These are phyloP conservation scores for Cherax destructor DNA, from an alignment of 1,140 invertebrate species.

Conservation along the genomic window DNA sequence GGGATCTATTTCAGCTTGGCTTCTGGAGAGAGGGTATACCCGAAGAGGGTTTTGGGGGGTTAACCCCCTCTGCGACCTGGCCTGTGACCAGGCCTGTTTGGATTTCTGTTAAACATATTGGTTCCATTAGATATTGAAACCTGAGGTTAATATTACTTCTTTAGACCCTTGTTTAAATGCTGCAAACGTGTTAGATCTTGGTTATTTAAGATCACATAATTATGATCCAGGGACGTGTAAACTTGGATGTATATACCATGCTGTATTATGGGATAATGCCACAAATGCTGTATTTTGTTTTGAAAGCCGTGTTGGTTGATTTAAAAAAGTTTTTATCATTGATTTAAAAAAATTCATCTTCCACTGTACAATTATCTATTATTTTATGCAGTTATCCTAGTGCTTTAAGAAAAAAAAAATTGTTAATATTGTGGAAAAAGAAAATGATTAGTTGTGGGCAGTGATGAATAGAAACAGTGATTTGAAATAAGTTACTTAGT, in stretches of 20 bases:
- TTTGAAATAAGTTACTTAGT: neutral
- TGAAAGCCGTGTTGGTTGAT: neutral
- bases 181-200: no score
- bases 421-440: neutral
- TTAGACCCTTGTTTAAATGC: no score
- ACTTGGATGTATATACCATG: neutral
- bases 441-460: neutral
- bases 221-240: neutral
- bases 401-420: neutral
- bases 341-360: neutral
- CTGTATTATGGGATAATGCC: no score
- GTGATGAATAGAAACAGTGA: slow-evolving; percentile 6
- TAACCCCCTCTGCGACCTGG: no score
- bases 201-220: no score
- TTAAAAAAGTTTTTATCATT: neutral
- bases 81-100: no score
- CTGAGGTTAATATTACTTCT: no score
- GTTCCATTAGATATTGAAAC: no score
- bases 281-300: neutral
- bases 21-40: no score
- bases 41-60: no score
- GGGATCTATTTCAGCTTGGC: no score
- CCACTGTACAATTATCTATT: slow-evolving; percentile 7
- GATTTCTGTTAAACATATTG: no score
- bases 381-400: neutral